phyloP scores from a whole-genome alignment of 2,888 invertebrate genomes.

The Chelonus formosanus region DNA sequence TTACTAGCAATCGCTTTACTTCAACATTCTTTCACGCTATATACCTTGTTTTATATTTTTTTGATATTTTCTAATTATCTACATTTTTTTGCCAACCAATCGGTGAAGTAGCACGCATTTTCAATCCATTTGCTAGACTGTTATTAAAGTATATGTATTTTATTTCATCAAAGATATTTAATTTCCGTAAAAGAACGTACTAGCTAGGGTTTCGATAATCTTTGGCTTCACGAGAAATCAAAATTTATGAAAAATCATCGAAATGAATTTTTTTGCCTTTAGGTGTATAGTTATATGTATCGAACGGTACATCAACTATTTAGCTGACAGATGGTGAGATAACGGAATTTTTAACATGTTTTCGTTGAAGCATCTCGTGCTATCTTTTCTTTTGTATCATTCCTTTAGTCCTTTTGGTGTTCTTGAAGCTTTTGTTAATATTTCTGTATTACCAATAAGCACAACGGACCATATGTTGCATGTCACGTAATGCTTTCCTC shows the following conservation, averaged over 20 bases:
- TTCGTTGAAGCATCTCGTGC: constrained; percentile 15
- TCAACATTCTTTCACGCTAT: constrained; percentile 30
- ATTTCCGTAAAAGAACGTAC: too few species aligned
- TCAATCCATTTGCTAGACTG: too few species aligned
- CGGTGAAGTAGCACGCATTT: too few species aligned
- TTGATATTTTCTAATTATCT: not conserved
- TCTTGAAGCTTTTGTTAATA: not conserved
- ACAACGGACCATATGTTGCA: not conserved
- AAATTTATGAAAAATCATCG: not conserved
- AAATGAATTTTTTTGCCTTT: constrained; percentile 20
- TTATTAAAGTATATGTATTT: too few species aligned
- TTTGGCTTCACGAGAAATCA: too few species aligned
- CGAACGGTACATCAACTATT: constrained; percentile 21
- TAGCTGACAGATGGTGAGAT: constrained; percentile 24
- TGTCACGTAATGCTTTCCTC: not conserved
- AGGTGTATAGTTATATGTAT: not conserved
- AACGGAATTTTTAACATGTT: constrained; percentile 18
- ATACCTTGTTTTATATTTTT: not conserved
- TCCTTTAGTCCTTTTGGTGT: not conserved
- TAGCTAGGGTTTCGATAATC: too few species aligned
- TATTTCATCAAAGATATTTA: too few species aligned
- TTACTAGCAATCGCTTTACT: constrained; percentile 6
- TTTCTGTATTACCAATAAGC: not conserved
- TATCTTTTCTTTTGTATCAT: constrained; percentile 6
- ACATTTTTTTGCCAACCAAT: not conserved